A percentile compares a stretch with the other conserved stretches of the same genome.
Evolutionary conservation across 2,888 invertebrate genomes (phyloP).

Genomic region (Ornithoptera alexandrae): DNA sequence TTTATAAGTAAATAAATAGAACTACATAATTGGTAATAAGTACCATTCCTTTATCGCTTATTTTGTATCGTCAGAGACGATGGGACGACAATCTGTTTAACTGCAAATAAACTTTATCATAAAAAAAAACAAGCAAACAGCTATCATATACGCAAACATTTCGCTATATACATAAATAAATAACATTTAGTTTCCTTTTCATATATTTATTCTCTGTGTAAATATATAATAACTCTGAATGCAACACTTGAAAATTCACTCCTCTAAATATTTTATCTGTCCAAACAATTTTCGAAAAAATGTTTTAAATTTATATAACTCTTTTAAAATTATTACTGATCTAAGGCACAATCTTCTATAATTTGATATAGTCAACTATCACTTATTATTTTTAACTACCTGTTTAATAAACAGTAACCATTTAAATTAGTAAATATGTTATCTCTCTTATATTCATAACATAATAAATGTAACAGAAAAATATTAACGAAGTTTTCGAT

Average conservation of each 20-base stretch:
- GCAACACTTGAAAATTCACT: conserved; percentile 59
- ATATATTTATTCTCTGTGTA: conserved; percentile 40
- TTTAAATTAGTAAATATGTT: conserved; percentile 60
- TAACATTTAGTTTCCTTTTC: conserved; percentile 44
- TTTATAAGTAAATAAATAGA: conserved; percentile 78
- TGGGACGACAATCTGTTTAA: conserved; percentile 55
- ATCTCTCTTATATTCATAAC: conserved; percentile 59
- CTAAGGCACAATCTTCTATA: conserved; percentile 76
- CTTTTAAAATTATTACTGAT: conserved; percentile 53
- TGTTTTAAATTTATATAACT: conserved; percentile 35
- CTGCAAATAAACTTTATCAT: conserved; percentile 69
- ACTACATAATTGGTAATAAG: conserved; percentile 76
- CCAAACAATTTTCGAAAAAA: conserved; percentile 51
- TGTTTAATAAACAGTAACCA: conserved; percentile 60
- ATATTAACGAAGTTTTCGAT: conserved; percentile 67
- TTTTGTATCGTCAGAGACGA: conserved; percentile 59
- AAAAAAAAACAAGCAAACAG: conserved; percentile 70
- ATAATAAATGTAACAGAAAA: conserved; percentile 73
- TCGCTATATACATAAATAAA: conserved; percentile 51
- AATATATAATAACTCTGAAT: conserved; percentile 46
- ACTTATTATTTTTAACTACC: conserved; percentile 55
- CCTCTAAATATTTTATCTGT: conserved; percentile 51
- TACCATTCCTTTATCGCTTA: conserved; percentile 59
- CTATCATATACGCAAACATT: conserved; percentile 56
- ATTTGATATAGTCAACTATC: conserved; percentile 67